Conservation (phyloP, 2,113 vertebrate genomes). For the Pterocles burchelli region DNA sequence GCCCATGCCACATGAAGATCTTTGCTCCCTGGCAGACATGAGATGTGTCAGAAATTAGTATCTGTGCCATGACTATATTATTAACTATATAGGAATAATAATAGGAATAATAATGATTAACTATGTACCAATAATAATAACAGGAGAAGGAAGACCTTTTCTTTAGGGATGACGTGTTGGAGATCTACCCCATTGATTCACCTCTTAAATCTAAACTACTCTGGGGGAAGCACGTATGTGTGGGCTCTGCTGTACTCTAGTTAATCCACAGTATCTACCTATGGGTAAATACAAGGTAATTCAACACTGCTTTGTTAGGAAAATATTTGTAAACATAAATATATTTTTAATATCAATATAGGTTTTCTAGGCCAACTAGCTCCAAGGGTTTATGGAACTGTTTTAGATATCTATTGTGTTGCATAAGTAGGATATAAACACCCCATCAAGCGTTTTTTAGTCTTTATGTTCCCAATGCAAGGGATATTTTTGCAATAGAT, state of each 20-base stretch:
- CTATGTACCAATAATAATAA: too few relatives aligned
- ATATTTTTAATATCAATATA: not conserved
- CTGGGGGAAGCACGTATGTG: not conserved
- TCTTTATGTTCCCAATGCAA: not conserved
- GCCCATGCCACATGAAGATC: not conserved
- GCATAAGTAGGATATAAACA: not conserved
- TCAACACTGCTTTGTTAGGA: constrained; percentile 2
- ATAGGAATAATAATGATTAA: too few relatives aligned
- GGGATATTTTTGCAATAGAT: not conserved
- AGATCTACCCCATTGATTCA: constrained; percentile 8
- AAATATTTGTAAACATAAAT: constrained; percentile 11
- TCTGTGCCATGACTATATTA: not conserved
- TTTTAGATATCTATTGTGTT: not conserved
- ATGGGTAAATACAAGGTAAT: not conserved
- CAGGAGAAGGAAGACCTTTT: not conserved
- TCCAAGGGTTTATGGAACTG: not conserved
- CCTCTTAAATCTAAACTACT: not conserved
- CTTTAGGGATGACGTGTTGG: not conserved
- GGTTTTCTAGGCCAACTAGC: not conserved
- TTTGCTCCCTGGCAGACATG: not conserved
- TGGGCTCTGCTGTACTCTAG: not conserved
- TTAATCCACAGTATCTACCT: constrained; percentile 17
- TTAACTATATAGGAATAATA: not conserved
- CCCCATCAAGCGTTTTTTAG: not conserved
- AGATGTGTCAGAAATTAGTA: not conserved